Evolutionary conservation across 2,797 vertebrate genomes (phyloP).

Genomic region (Alosa sapidissima): DNA sequence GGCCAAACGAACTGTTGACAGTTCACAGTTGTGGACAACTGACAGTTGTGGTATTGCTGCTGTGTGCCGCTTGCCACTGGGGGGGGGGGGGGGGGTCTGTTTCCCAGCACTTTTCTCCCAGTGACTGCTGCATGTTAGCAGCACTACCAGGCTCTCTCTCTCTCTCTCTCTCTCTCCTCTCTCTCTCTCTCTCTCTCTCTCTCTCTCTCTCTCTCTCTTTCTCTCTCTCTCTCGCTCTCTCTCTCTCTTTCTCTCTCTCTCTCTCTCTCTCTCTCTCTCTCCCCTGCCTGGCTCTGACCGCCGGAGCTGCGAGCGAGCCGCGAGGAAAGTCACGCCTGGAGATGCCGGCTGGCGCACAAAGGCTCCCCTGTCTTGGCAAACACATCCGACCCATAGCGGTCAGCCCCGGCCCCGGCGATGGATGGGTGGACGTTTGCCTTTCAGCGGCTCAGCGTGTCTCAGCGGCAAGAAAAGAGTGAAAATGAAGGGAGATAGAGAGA

Average conservation of each 20-base stretch:
- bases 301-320: no score
- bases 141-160: neutral
- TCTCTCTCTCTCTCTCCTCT: neutral
- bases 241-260: no score
- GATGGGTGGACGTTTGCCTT: neutral
- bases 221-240: neutral
- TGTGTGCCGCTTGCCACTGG: constrained; percentile 5
- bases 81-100: neutral
- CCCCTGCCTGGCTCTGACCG: neutral
- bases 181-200: neutral
- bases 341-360: neutral
- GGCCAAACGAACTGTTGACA: neutral
- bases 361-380: neutral
- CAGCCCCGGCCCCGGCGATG: neutral
- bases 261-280: neutral
- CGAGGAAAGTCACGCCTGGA: neutral
- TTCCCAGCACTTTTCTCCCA: neutral
- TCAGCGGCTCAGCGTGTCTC: constrained; percentile 16
- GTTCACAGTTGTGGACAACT: no score
- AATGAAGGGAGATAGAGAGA: neutral
- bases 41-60: neutral
- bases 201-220: neutral
- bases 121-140: neutral
- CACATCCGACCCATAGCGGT: neutral
- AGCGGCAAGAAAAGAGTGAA: neutral